phyloP scores from a whole-genome alignment of 2,113 vertebrate genomes.

The Gallinago jamesoni region DNA sequence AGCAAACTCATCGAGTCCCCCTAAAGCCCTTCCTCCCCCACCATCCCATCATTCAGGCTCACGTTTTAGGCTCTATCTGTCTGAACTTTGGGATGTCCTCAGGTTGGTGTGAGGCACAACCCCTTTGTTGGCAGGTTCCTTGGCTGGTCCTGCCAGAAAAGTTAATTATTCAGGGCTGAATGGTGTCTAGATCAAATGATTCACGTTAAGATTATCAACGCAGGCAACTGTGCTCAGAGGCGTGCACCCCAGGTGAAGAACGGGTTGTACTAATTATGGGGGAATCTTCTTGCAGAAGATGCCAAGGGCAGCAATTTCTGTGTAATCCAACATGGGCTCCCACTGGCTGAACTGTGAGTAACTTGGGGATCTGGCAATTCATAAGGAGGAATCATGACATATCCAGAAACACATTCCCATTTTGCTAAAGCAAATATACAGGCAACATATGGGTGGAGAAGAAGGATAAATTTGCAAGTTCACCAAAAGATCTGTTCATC shows the following conservation, averaged over 20 bases:
- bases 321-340: not conserved
- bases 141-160: not conserved
- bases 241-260: not conserved
- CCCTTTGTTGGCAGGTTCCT: not conserved
- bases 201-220: not conserved
- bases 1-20: not conserved
- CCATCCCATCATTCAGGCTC: accelerated
- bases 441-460: not conserved
- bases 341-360: not conserved
- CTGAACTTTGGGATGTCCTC: not conserved
- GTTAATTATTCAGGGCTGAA: slow-evolving; percentile 10
- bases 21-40: not conserved
- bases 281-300: not conserved
- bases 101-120: not conserved
- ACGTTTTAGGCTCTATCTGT: not conserved
- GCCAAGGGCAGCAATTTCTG: not conserved
- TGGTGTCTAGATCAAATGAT: not conserved
- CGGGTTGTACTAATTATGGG: not conserved
- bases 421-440: not conserved
- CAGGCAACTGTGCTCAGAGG: not conserved
- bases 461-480: not conserved
- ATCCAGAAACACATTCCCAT: accelerated
- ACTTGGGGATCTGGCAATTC: not conserved
- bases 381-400: not conserved
- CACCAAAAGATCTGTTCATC: not conserved